phyloP scores from a whole-genome alignment of 2,888 invertebrate species.

The Mesopsocus fuscifrons region DNA sequence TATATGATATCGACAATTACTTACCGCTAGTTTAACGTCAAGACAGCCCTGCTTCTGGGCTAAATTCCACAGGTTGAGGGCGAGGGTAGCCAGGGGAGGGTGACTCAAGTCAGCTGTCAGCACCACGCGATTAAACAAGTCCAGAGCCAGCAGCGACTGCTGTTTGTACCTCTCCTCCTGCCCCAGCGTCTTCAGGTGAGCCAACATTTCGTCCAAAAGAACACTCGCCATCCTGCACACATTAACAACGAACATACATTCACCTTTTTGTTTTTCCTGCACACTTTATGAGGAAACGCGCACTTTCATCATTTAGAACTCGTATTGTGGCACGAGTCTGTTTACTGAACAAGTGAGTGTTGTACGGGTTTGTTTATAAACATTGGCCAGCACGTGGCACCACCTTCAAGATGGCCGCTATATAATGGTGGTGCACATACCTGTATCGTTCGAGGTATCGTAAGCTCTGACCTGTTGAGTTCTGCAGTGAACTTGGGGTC shows the following conservation, averaged over 20 bases:
- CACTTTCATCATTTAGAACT: too few species aligned
- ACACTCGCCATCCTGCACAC: slow-evolving; percentile 44
- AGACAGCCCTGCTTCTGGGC: slow-evolving; percentile 41
- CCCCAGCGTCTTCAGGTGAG: slow-evolving; percentile 47
- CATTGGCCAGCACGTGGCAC: too few species aligned
- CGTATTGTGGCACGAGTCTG: too few species aligned
- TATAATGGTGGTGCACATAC: too few species aligned
- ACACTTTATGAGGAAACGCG: too few species aligned
- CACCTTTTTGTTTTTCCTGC: too few species aligned
- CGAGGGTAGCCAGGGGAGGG: slow-evolving; percentile 42
- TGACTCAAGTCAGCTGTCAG: slow-evolving; percentile 41
- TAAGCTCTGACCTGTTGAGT: slow-evolving; percentile 39
- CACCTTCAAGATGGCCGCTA: too few species aligned
- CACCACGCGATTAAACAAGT: slow-evolving; percentile 47
- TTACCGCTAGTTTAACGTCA: slow-evolving; percentile 33
- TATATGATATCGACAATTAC: too few species aligned
- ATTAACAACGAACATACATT: too few species aligned
- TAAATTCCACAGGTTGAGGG: slow-evolving; percentile 65
- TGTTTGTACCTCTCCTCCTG: slow-evolving; percentile 39
- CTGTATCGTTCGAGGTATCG: too few species aligned
- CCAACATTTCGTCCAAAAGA: slow-evolving; percentile 56
- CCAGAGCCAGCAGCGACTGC: slow-evolving; percentile 53
- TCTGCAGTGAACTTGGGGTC: slow-evolving; percentile 71
- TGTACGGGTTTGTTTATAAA: too few species aligned
- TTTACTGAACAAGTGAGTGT: too few species aligned